Base-by-base conservation (phyloP, 2,888 invertebrate species). In the Drosophila lutescens region DNA sequence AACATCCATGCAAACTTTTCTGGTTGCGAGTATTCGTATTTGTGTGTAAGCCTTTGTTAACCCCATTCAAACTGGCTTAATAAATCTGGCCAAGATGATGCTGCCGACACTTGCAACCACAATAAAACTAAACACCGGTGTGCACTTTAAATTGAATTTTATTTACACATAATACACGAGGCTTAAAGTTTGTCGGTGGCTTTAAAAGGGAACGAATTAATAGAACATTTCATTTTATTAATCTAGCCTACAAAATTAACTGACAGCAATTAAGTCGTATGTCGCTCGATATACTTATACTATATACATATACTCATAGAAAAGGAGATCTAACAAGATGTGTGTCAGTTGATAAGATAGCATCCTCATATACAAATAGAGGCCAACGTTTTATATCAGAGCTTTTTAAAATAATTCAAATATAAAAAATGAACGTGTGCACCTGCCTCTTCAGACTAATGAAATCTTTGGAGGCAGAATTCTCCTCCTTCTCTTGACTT, bases 261-360 rank as follows among this genome's bases (percentile, higher is more conserved):
- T 54, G 20, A 23, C n/a, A 40, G 9, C 26, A 40, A 17, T 40
- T 50, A 38, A 38, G 17, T 30, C n/a, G 26, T 30, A 46, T 26
- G 26, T 46, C 46, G 26, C 46, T n/a, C 26, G 26, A 46, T 8
- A n/a, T n/a, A 44, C 23, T 41, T 41, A 1, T 17, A 41, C 10
- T 34, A 32, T 46, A 54, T n/a, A 8, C 34, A 34, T 44, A 8
- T 32, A 5, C n/a, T n/a, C n/a, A n/a, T n/a, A n/a, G n/a, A n/a
- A n/a, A n/a, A n/a, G n/a, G n/a, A 9, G 6, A 38, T 38, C 12
- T 20, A 57, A 38, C 17, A 7, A n/a, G 46, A 36, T 36, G 57
- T 30, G 61, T 23, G 32, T 15, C 30, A 54, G 62, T 65, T 77
- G 77, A 78, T 74, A 65, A 84, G 85, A 80, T 84, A 79, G 73